Percentiles rank a stretch among this genome's conserved stretches.
Conservation (phyloP, 2,797 vertebrate genomes). For the Dryobates pubescens region DNA sequence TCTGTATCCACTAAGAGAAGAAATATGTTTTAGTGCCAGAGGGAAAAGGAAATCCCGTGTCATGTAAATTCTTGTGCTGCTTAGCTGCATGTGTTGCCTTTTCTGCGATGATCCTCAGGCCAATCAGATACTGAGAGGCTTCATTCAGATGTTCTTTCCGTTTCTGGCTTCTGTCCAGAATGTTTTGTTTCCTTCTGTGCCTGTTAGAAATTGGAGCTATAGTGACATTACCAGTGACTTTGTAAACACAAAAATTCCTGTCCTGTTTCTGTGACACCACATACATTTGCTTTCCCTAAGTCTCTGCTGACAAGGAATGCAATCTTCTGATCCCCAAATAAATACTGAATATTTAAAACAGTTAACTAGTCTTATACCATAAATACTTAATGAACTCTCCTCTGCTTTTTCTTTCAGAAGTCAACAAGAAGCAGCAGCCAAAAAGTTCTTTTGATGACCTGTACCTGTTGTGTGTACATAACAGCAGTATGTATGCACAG, state of each 20-base stretch:
- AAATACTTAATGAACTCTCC: neutral
- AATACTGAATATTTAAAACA: neutral
- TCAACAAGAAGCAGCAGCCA: slow-evolving; percentile 98
- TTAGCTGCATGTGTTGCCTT: neutral
- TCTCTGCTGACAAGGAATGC: neutral
- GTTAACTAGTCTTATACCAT: neutral
- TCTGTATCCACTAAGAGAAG: neutral
- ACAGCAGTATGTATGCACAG: slow-evolving; percentile 69
- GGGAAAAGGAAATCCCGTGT: neutral
- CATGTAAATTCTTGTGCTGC: neutral
- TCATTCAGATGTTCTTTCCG: neutral
- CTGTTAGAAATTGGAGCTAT: neutral
- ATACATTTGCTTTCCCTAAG: neutral
- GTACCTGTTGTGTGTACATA: slow-evolving; percentile 48
- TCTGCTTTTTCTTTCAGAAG: slow-evolving; percentile 80
- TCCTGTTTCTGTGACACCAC: neutral
- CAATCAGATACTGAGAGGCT: neutral
- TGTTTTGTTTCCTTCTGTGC: neutral
- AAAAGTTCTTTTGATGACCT: slow-evolving; percentile 98
- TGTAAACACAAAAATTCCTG: neutral
- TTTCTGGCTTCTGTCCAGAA: neutral
- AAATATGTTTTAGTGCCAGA: neutral
- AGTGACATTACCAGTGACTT: neutral
- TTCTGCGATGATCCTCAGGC: neutral
- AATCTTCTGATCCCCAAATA: neutral